These are phyloP conservation scores for Glareola pratincola DNA, from an alignment of 2,113 vertebrate genomes.

Conservation along the genomic window DNA sequence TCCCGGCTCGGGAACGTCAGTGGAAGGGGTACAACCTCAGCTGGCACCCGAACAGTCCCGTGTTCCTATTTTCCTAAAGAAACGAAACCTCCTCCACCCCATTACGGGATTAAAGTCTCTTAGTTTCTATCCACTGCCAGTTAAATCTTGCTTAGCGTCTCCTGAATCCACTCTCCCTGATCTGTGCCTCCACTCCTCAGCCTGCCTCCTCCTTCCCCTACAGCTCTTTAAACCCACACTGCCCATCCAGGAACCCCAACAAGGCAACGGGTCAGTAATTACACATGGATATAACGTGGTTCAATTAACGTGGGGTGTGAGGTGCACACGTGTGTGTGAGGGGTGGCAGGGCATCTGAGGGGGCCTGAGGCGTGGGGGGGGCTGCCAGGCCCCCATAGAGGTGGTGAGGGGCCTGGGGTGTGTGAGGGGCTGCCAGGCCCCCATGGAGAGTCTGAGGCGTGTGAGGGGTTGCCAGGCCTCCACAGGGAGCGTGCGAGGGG, in stretches of 20 bases:
- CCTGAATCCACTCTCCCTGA: not conserved
- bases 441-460: no score
- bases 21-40: not conserved
- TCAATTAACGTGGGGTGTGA: fast-evolving
- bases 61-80: not conserved
- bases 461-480: no score
- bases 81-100: not conserved
- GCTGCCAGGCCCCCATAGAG: no score
- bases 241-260: not conserved
- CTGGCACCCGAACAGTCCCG: fast-evolving
- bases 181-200: not conserved
- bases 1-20: fast-evolving
- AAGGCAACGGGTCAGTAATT: fast-evolving
- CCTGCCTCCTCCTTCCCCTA: not conserved
- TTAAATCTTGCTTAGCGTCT: not conserved
- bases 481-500: no score
- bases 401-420: no score
- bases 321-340: fast-evolving
- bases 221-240: not conserved
- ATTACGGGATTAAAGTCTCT: not conserved
- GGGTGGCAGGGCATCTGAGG: no score
- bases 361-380: not conserved
- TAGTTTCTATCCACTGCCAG: fast-evolving
- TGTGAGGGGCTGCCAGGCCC: not conserved
- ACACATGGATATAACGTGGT: fast-evolving